Base-by-base conservation (phyloP, 2,113 vertebrate species). In the Pelodiscus sinensis region DNA sequence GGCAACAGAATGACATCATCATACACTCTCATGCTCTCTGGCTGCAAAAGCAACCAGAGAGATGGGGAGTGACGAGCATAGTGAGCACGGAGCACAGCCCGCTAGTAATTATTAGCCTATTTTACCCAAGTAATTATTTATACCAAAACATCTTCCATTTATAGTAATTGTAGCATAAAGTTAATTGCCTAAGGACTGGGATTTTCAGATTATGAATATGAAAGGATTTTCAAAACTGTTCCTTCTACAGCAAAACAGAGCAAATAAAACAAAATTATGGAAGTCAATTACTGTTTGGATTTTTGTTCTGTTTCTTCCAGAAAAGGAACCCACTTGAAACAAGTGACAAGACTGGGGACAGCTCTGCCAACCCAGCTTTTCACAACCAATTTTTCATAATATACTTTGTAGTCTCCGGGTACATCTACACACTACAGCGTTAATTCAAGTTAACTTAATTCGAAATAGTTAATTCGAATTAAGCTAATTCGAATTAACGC, bases 221-320 rank as follows among this genome's bases (percentile, higher is more conserved):
- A 84, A 80, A 27, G 82, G 0, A 0, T 86, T 84, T 94, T 94
- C 75, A 86, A 4, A 89, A 84, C 56, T n/a, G 19, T 12, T 44
- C 35, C 4, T 44, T 24, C 55, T 78, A 86, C 65, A 79, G 82
- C 73, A 68, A 94, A 94, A 79, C 16, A 29, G 84, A 93, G 27
- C 2, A 50, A 89, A 89, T 54, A 29, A 88, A 80, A 44, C 35
- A 71, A n/a, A 38, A 0, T 2, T 89, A 75, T 86, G 3, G 52
- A 73, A 77, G 19, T 50, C 81, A 89, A 92, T 77, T 21, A 31
- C 21, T 56, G 29, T 68, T 68, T 54, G 51, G 3, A 77, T 31
- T 87, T 87, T 22, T 50, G 85, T 88, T 81, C 12, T 9, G 86
- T 81, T 86, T 81, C 9, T 90, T 21, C 93, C 62, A 83, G 57